Conservation (phyloP, 1,140 invertebrate genomes). For the Papilio helenus region DNA sequence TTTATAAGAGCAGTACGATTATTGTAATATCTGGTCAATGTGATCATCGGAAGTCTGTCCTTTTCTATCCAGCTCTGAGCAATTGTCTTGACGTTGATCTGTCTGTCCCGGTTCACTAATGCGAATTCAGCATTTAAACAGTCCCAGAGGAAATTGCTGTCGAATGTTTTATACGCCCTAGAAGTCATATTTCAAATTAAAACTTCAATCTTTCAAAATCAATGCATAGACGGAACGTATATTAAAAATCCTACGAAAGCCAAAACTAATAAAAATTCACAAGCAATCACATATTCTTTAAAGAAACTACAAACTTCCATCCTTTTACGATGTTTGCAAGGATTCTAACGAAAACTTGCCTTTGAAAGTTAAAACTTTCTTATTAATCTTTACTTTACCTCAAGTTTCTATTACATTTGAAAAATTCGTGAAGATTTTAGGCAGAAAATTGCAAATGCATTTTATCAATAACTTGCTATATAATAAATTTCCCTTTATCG, state of each 20-base stretch:
- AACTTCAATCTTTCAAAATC: neutral
- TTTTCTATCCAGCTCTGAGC: conserved; percentile 92
- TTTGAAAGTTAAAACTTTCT: conserved; percentile 16
- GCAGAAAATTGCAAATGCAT: neutral
- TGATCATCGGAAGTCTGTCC: conserved; percentile 91
- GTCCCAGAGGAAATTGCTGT: conserved; percentile 91
- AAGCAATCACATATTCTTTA: neutral
- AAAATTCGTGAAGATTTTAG: neutral
- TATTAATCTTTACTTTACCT: conserved; percentile 4
- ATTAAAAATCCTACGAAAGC: neutral
- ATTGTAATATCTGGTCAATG: conserved; percentile 87
- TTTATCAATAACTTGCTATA: no score
- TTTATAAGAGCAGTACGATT: conserved; percentile 84
- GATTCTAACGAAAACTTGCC: neutral
- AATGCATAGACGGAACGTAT: neutral
- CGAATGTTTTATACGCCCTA: conserved; percentile 89
- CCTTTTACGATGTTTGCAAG: conserved; percentile 8
- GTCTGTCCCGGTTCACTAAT: conserved; percentile 83
- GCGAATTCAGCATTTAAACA: conserved; percentile 87
- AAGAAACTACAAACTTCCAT: conserved; percentile 2
- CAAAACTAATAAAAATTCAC: conserved; percentile 18
- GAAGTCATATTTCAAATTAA: conserved; percentile 40
- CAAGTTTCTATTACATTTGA: neutral
- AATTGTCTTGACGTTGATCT: conserved; percentile 86
- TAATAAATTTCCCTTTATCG: no score